A percentile compares a stretch with the other conserved stretches of the same genome.
Conservation (phyloP, 2,113 vertebrate species). For the Ceyx cyanopectus region DNA sequence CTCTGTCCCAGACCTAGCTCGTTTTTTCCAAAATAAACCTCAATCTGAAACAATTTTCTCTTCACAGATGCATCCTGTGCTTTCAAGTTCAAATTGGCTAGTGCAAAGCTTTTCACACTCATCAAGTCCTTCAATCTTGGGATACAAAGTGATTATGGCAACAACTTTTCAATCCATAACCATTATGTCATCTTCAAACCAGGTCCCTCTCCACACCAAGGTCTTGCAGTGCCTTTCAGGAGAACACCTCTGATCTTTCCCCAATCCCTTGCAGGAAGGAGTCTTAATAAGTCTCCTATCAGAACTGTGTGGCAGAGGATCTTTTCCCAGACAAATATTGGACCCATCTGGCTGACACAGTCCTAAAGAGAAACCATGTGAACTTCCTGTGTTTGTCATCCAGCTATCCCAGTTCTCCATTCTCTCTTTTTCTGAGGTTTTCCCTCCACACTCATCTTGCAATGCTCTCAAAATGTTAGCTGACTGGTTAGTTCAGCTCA, state of each 20-base stretch:
- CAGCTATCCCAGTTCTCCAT: background rate
- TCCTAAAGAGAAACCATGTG: background rate
- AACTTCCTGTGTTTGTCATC: background rate
- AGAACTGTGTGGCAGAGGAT: background rate
- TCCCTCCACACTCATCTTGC: background rate
- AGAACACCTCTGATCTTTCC: background rate
- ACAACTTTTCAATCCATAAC: background rate
- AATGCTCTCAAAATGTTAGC: background rate
- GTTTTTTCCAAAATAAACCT: background rate
- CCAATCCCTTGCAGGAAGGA: rapidly evolving
- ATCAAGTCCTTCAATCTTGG: background rate
- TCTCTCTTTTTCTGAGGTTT: background rate
- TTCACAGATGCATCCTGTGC: background rate
- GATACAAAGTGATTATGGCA: background rate
- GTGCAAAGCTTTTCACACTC: background rate
- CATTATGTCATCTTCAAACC: background rate
- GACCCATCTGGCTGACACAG: background rate
- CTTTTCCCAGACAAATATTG: background rate
- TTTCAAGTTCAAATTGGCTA: background rate
- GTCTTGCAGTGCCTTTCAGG: background rate
- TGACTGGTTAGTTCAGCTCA: background rate
- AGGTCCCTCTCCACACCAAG: background rate
- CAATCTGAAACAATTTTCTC: background rate
- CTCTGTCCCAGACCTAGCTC: background rate
- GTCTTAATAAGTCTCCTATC: background rate